These are phyloP conservation scores for Sylvilagus floridanus DNA, from an alignment of 2,797 vertebrate genomes.

Conservation along the genomic window DNA sequence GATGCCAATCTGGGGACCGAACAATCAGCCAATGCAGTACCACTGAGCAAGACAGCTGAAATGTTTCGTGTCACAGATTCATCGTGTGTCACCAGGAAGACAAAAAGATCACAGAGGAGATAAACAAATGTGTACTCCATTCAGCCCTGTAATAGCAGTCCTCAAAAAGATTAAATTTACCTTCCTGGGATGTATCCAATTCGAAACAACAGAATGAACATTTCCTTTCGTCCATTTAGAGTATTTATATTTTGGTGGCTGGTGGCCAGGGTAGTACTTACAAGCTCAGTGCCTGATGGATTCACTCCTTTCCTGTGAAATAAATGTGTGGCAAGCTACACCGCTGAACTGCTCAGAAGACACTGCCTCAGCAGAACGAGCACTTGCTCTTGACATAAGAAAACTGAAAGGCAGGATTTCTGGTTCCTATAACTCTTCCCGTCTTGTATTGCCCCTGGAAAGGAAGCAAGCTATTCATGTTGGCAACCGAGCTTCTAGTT, in stretches of 20 bases:
- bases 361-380: conserved; percentile 87
- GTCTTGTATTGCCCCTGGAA: conserved; percentile 77
- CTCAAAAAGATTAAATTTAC: conserved; percentile 87
- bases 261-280: conserved; percentile 87
- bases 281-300: conserved; percentile 86
- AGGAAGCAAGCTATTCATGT: conserved; percentile 78
- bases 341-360: conserved; percentile 84
- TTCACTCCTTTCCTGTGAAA: conserved; percentile 87
- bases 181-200: conserved; percentile 86
- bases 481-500: conserved; percentile 83
- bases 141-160: conserved; percentile 81
- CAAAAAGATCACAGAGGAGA: conserved; percentile 85
- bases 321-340: conserved; percentile 81
- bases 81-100: conserved; percentile 82
- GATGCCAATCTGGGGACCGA: conserved; percentile 60
- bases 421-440: conserved; percentile 76
- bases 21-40: conserved; percentile 65
- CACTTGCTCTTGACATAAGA: conserved; percentile 72
- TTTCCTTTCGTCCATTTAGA: conserved; percentile 87
- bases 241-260: conserved; percentile 88
- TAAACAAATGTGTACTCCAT: conserved; percentile 83
- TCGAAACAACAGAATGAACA: conserved; percentile 87
- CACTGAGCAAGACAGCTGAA: conserved; percentile 70
- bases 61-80: conserved; percentile 71
- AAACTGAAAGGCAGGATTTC: conserved; percentile 73